phyloP scores from a whole-genome alignment of 2,888 invertebrate genomes.

The Drosophila mimica region DNA sequence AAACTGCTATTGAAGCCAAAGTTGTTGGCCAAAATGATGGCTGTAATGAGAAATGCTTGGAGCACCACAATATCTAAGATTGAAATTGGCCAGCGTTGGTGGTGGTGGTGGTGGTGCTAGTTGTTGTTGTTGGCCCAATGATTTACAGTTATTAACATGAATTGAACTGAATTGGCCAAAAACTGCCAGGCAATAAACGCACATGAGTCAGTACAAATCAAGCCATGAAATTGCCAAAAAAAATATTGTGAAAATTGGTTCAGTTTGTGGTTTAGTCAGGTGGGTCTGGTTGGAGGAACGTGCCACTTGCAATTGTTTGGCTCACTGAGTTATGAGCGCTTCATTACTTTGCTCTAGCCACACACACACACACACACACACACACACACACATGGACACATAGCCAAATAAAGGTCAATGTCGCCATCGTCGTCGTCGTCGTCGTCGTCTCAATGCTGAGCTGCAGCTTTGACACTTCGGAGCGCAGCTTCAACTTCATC shows the following conservation, averaged over 20 bases:
- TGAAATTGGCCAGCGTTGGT: slow-evolving; percentile 12
- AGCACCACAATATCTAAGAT: slow-evolving; percentile 11
- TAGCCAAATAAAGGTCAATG: slow-evolving; percentile 72
- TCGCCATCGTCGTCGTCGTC: slow-evolving; percentile 28
- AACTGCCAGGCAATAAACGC: slow-evolving; percentile 45
- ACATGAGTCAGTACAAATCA: slow-evolving; percentile 66
- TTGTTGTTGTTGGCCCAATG: slow-evolving; percentile 34
- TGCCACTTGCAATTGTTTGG: slow-evolving; percentile 48
- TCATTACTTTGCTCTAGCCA: slow-evolving; percentile 45
- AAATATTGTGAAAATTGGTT: slow-evolving; percentile 56
- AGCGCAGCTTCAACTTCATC: slow-evolving; percentile 44
- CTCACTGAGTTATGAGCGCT: slow-evolving; percentile 20
- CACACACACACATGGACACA: neutral
- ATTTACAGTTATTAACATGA: slow-evolving; percentile 61
- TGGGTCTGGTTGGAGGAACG: slow-evolving; percentile 18
- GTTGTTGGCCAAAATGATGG: slow-evolving; percentile 14
- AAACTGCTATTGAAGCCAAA: slow-evolving; percentile 35
- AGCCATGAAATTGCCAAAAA: slow-evolving; percentile 53
- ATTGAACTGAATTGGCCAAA: slow-evolving; percentile 46
- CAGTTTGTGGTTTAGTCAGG: slow-evolving; percentile 44
- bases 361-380: neutral
- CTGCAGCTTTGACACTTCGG: slow-evolving; percentile 66
- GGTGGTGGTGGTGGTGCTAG: neutral
- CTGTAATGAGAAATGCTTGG: slow-evolving; percentile 45
- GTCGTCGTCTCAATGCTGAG: slow-evolving; percentile 37